Percentiles rank a stretch among this genome's conserved stretches.
Evolutionary conservation across 2,113 vertebrate species (phyloP).

Genomic region (Globicephala melas): DNA sequence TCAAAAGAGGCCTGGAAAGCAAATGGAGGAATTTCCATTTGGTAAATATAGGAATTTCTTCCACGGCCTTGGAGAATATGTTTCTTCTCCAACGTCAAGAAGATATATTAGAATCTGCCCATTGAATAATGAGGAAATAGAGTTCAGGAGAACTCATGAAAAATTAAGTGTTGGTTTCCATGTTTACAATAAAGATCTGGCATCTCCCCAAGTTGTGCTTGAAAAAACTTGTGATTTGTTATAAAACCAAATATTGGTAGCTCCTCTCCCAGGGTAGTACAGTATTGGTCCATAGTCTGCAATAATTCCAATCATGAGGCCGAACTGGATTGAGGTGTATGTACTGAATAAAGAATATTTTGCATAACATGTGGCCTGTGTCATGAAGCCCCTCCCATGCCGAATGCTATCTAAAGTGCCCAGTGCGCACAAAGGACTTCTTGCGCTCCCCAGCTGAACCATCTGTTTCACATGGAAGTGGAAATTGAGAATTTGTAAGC

Average conservation of each 20-base stretch:
- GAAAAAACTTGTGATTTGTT: conserved; percentile 13
- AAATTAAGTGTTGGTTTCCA: conserved; percentile 46
- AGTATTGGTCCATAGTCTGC: neutral
- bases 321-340: neutral
- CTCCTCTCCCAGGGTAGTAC: conserved; percentile 2
- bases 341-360: conserved; percentile 20
- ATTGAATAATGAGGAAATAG: conserved; percentile 53
- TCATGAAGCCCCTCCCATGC: neutral
- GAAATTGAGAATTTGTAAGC: conserved; percentile 43
- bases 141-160: conserved; percentile 37
- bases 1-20: conserved; percentile 65
- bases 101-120: conserved; percentile 47
- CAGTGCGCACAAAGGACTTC: neutral
- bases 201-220: conserved; percentile 20
- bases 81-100: conserved; percentile 58
- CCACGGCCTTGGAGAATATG: conserved; percentile 56
- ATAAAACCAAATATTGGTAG: neutral
- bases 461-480: conserved; percentile 39
- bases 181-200: conserved; percentile 61
- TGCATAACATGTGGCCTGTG: neutral
- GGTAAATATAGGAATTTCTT: conserved; percentile 69
- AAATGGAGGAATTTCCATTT: conserved; percentile 70
- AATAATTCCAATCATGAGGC: neutral
- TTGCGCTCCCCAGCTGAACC: neutral
- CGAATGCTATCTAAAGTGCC: neutral